A percentile compares a stretch with the other conserved stretches of the same genome.
phyloP scores from a whole-genome alignment of 2,797 vertebrate species.

The Neoniphon sammara region DNA sequence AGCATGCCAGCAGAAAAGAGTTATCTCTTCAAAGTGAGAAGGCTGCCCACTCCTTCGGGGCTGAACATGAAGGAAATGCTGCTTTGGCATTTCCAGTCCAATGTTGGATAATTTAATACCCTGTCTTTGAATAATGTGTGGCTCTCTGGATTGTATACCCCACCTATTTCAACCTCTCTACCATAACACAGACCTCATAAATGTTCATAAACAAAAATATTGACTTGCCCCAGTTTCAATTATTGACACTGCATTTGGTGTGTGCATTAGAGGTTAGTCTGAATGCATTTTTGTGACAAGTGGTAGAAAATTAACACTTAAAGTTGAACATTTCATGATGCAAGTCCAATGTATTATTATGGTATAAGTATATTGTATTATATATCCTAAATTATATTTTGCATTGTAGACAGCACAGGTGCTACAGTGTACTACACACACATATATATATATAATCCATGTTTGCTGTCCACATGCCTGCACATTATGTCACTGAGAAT shows the following conservation, averaged over 20 bases:
- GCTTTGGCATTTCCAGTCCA: constrained; percentile 63
- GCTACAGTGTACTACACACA: constrained; percentile 7
- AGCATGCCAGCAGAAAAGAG: constrained; percentile 22
- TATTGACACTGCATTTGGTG: constrained; percentile 18
- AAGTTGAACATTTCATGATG: not conserved
- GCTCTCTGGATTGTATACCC: constrained; percentile 35
- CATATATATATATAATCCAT: not conserved
- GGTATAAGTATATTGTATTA: constrained; percentile 9
- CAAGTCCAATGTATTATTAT: constrained; percentile 15
- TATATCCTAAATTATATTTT: constrained; percentile 41
- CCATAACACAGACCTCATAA: constrained; percentile 20
- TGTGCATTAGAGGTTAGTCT: not conserved
- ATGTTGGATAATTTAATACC: constrained; percentile 56
- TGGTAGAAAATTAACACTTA: not conserved
- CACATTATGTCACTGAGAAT: constrained; percentile 56
- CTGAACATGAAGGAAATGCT: constrained; percentile 66
- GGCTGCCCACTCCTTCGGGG: constrained; percentile 59
- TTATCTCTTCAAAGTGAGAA: constrained; percentile 59
- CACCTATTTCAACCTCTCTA: constrained; percentile 4
- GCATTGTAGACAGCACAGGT: constrained; percentile 9
- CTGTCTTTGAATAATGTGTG: constrained; percentile 52
- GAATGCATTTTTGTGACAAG: not conserved
- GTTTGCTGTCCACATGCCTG: constrained; percentile 39
- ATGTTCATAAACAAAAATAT: constrained; percentile 14
- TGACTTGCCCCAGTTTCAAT: constrained; percentile 19